Conservation (phyloP, 1,140 invertebrate species). For the Thaumatotibia leucotreta region DNA sequence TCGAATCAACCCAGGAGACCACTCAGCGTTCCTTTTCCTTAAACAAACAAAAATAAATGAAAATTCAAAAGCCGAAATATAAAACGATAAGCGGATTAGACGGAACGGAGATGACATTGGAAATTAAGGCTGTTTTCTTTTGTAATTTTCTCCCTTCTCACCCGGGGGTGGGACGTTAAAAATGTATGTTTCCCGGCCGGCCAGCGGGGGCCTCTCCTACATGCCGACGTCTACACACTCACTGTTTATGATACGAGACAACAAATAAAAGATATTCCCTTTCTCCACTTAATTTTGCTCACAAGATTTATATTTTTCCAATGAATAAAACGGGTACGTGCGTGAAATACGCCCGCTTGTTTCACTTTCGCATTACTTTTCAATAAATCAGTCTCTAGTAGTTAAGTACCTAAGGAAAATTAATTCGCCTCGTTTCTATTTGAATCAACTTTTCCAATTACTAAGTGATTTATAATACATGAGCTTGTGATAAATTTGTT, state of each 20-base stretch:
- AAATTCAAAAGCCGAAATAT: constrained; percentile 74
- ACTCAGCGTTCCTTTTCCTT: constrained; percentile 58
- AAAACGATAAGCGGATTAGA: constrained; percentile 75
- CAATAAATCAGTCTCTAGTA: constrained; percentile 7
- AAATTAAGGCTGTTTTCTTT: constrained; percentile 76
- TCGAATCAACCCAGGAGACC: constrained; percentile 47
- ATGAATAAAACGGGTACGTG: constrained; percentile 5
- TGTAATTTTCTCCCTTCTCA: constrained; percentile 67
- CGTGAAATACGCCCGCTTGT: neutral
- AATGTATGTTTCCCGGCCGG: constrained; percentile 63
- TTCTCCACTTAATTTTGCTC: constrained; percentile 10
- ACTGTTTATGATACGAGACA: constrained; percentile 32
- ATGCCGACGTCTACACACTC: constrained; percentile 37
- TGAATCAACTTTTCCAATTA: constrained; percentile 13
- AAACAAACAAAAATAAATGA: constrained; percentile 76
- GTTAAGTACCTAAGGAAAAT: constrained; percentile 11
- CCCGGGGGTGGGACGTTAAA: constrained; percentile 58
- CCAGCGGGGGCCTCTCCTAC: constrained; percentile 32
- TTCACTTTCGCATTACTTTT: constrained; percentile 6
- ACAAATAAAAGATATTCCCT: constrained; percentile 15
- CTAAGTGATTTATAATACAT: constrained; percentile 13
- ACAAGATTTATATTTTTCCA: constrained; percentile 11
- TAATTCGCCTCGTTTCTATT: constrained; percentile 1
- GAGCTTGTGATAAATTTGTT: constrained; percentile 11
- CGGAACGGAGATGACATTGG: constrained; percentile 75